Evolutionary conservation across 1,140 invertebrate genomes (phyloP).

Genomic region (Phthorimaea operculella): DNA sequence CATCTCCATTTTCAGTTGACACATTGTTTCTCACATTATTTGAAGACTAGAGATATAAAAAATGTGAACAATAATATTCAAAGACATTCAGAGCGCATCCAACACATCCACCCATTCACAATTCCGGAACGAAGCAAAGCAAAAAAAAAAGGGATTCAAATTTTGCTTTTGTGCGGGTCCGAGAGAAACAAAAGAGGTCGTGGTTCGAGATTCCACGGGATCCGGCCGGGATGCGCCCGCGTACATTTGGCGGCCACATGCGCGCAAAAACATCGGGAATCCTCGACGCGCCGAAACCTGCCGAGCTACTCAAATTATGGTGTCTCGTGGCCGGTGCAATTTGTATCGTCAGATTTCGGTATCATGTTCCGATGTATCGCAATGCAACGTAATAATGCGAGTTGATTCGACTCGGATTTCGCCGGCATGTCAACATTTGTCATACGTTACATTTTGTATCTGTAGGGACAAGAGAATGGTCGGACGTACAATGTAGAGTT

Average conservation of each 20-base stretch:
- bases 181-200: slow-evolving; percentile 40
- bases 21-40: no score
- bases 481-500: no score
- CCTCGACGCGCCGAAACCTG: slow-evolving; percentile 26
- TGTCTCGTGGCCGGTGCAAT: not conserved
- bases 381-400: not conserved
- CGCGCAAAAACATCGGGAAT: slow-evolving; percentile 35
- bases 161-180: slow-evolving; percentile 27
- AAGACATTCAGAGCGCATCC: no score
- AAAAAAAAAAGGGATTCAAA: slow-evolving; percentile 38
- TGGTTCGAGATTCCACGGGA: not conserved
- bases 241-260: slow-evolving; percentile 52
- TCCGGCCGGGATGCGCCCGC: slow-evolving; percentile 33
- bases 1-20: no score
- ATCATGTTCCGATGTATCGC: not conserved
- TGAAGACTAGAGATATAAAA: no score
- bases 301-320: slow-evolving; percentile 17
- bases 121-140: no score
- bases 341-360: not conserved
- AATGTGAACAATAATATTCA: no score
- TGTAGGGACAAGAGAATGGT: no score
- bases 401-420: no score
- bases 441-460: no score
- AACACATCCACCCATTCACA: no score
- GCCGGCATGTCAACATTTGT: no score